phyloP scores from a whole-genome alignment of 2,888 invertebrate species.

The Rotaria macrura region DNA sequence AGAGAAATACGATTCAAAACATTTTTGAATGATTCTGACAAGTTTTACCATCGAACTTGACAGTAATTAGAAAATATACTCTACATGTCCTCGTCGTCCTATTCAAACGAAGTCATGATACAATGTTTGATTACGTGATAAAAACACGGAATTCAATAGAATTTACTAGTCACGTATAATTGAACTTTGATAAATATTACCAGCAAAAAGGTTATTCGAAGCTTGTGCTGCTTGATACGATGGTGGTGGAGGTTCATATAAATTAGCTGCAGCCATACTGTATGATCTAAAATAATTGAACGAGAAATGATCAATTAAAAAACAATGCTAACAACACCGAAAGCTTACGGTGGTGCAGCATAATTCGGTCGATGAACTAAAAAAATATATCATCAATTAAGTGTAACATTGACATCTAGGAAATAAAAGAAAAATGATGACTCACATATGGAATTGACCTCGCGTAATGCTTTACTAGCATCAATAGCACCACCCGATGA shows the following conservation, averaged over 20 bases:
- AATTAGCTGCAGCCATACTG: background rate
- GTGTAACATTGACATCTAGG: background rate
- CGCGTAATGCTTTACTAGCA: background rate
- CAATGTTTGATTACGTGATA: too few relatives aligned
- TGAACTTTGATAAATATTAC: background rate
- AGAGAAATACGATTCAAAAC: too few relatives aligned
- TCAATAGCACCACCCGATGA: conserved; percentile 19
- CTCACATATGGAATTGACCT: background rate
- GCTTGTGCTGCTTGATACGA: background rate
- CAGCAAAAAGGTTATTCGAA: background rate
- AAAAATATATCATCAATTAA: background rate
- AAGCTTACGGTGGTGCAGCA: background rate
- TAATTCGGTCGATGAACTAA: background rate
- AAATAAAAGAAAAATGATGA: background rate
- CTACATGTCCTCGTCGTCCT: too few relatives aligned
- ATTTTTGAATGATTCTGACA: too few relatives aligned
- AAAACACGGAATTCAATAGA: too few relatives aligned
- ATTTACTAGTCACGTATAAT: too few relatives aligned
- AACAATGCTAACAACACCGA: too few relatives aligned
- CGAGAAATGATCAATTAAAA: too few relatives aligned
- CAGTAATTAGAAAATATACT: too few relatives aligned
- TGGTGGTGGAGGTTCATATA: conserved; percentile 6
- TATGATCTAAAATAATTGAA: background rate
- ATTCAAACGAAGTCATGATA: too few relatives aligned
- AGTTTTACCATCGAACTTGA: too few relatives aligned